Percentiles rank a stretch among this genome's conserved stretches.
phyloP scores from a whole-genome alignment of 2,797 vertebrate genomes.

The Forpus xanthops region DNA sequence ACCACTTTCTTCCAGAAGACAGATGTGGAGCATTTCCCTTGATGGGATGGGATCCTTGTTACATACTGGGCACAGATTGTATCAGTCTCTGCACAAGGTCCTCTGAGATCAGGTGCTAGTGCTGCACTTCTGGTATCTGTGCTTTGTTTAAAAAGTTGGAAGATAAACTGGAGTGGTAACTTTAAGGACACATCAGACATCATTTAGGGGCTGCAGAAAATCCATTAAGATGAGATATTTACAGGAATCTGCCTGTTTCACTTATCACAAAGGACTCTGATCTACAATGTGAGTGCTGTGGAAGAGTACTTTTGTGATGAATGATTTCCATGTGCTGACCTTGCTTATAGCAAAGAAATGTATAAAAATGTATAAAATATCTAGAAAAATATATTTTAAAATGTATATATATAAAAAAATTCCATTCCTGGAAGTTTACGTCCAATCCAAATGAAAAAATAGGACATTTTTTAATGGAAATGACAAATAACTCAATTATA shows the following conservation, averaged over 20 bases:
- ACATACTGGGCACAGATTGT: fast-evolving
- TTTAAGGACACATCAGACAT: background rate
- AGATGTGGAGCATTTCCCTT: background rate
- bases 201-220: background rate
- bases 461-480: background rate
- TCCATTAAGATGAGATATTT: background rate
- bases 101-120: background rate
- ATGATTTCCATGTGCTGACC: background rate
- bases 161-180: background rate
- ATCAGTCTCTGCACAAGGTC: too few species aligned
- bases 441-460: background rate
- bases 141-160: background rate
- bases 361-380: background rate
- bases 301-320: background rate
- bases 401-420: background rate
- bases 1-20: background rate
- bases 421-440: background rate
- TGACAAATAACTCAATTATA: background rate
- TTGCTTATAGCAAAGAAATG: background rate
- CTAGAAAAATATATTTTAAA: background rate
- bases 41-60: background rate
- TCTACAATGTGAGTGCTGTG: background rate
- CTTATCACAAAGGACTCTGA: background rate
- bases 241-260: background rate
- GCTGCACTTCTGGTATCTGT: background rate